Base-by-base conservation (phyloP, 1,140 invertebrate species). In the Laupala kohalensis region DNA sequence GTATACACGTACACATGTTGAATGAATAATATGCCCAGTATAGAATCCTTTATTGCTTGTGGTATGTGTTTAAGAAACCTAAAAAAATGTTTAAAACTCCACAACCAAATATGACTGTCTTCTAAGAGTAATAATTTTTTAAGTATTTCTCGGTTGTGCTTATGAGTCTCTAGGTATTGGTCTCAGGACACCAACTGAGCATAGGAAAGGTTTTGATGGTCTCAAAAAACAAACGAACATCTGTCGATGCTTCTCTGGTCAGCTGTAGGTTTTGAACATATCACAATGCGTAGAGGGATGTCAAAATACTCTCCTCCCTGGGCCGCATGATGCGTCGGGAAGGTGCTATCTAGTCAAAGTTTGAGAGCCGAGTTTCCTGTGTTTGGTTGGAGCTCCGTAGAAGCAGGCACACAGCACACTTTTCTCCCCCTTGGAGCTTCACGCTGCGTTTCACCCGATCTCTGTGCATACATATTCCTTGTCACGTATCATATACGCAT, bases 401-500 rank as follows among this genome's bases (percentile, higher is more conserved):
- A 12, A 25, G 23, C 64, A 25, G 64, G 25, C 23, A 24, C 64
- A 15, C 25, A 66, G n/a, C 64, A 24, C 64, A 25, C 64, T 23
- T 66, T 23, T 12, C 9, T 12, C 25, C 23, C 23, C 64, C 64
- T 12, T 26, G 12, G 12, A 66, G 64, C 64, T 66, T 25, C 25
- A 25, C 23, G 23, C 25, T 24, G 64, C 23, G 64, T 66, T 9
- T 68, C 26, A 15, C 29, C n/a, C 67, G 26, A 68, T 68, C 15
- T n/a, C 27, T 68, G 67, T 68, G 67, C 67, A 28, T 68, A 29
- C 25, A n/a, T n/a, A n/a, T n/a, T n/a, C n/a, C n/a, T 53, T 53
- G 37, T 53, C 37, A 53, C 37, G 37, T 53, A 53, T 53, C 37
- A 53, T 53, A 19, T 66, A 66, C 23, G 19, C 25, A 5, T 68